Evolutionary conservation across 2,113 vertebrate genomes (phyloP).

Genomic region (Numenius arquata): DNA sequence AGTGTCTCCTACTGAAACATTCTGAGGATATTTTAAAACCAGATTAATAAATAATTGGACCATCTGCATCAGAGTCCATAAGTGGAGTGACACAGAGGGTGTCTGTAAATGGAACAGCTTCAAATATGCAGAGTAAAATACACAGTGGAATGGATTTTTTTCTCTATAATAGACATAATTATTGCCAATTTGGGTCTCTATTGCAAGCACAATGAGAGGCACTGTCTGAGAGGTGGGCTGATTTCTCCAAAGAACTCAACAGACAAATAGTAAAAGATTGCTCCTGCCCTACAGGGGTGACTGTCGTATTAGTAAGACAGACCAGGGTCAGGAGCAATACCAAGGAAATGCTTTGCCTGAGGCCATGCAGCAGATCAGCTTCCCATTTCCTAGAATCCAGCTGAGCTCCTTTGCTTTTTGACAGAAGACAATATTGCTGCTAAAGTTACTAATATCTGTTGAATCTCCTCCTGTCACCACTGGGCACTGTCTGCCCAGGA

Average conservation of each 20-base stretch:
- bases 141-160: slow-evolving; percentile 31
- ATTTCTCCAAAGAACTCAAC: slow-evolving; percentile 20
- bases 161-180: slow-evolving; percentile 32
- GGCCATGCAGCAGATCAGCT: neutral
- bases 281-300: neutral
- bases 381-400: neutral
- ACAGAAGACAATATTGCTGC: neutral
- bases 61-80: slow-evolving; percentile 44
- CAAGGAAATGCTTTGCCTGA: neutral
- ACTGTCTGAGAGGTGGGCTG: slow-evolving; percentile 6
- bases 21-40: slow-evolving; percentile 44
- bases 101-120: slow-evolving; percentile 52
- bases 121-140: slow-evolving; percentile 49
- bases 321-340: neutral
- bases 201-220: slow-evolving; percentile 4
- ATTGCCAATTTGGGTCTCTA: slow-evolving; percentile 3
- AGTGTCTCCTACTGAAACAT: slow-evolving; percentile 31
- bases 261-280: neutral
- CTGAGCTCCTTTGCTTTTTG: neutral
- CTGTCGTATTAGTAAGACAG: neutral
- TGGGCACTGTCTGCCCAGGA: neutral
- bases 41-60: slow-evolving; percentile 64
- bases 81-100: slow-evolving; percentile 49
- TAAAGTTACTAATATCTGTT: neutral
- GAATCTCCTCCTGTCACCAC: neutral